Conservation (phyloP, 2,113 vertebrate species). For the Triplophysa rosa region DNA sequence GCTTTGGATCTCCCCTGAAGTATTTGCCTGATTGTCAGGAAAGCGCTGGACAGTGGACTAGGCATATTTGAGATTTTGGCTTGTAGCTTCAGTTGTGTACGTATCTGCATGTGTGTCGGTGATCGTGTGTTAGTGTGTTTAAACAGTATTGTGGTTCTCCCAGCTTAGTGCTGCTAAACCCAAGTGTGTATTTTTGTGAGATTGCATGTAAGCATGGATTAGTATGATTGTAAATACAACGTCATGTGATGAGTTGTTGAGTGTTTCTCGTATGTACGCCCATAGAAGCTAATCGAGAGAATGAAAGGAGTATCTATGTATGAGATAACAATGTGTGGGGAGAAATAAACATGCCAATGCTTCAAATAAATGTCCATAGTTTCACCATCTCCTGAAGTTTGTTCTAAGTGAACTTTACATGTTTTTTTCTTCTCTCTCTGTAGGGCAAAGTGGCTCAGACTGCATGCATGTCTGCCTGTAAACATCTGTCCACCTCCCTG, state of each 20-base stretch:
- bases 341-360: not conserved
- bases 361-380: slow-evolving; percentile 5
- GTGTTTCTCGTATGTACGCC: not conserved
- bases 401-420: slow-evolving; percentile 23
- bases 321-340: not conserved
- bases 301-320: not conserved
- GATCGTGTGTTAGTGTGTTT: slow-evolving; percentile 17
- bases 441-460: slow-evolving; percentile 98
- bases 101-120: slow-evolving; percentile 16
- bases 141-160: slow-evolving; percentile 20
- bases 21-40: slow-evolving; percentile 41
- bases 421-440: slow-evolving; percentile 24
- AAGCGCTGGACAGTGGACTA: slow-evolving; percentile 40
- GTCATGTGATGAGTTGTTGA: not conserved
- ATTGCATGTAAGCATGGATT: slow-evolving; percentile 13
- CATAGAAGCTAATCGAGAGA: not conserved
- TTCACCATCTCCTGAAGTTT: not conserved
- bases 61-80: slow-evolving; percentile 49
- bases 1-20: slow-evolving; percentile 45
- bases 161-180: not conserved
- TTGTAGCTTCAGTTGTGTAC: slow-evolving; percentile 26
- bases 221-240: not conserved
- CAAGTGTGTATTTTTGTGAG: not conserved
- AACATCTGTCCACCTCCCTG: slow-evolving; percentile 92
- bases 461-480: slow-evolving; percentile 97